phyloP scores from a whole-genome alignment of 2,113 vertebrate genomes.

The Nettapus auritus region DNA sequence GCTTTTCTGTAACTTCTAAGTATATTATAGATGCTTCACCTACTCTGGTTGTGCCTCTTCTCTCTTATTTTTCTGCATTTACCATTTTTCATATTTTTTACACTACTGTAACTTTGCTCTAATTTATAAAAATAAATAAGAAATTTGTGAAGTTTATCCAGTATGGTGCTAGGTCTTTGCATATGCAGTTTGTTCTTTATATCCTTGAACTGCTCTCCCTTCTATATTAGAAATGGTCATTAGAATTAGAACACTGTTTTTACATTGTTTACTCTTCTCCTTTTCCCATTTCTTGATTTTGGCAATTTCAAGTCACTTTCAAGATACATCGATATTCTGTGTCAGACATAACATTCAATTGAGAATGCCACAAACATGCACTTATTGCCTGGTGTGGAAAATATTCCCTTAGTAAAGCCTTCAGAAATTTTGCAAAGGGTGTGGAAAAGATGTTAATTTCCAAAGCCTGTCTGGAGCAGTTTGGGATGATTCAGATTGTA shows the following conservation, averaged over 20 bases:
- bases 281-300: not conserved
- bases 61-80: not conserved
- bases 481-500: not conserved
- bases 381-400: not conserved
- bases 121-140: not conserved
- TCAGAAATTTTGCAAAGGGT: not conserved
- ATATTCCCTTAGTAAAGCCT: not conserved
- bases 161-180: not conserved
- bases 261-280: not conserved
- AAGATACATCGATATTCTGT: not conserved
- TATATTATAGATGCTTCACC: not conserved
- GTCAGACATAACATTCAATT: not conserved
- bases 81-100: not conserved
- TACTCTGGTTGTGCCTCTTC: not conserved
- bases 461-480: not conserved
- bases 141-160: not conserved
- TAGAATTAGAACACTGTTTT: not conserved
- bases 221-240: not conserved
- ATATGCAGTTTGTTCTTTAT: not conserved
- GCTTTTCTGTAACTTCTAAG: not conserved
- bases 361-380: not conserved
- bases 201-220: not conserved
- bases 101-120: not conserved
- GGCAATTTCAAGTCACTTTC: not conserved
- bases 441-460: not conserved